Evolutionary conservation across 2,113 vertebrate genomes (phyloP).

Genomic region (Paradoxurus hermaphroditus): DNA sequence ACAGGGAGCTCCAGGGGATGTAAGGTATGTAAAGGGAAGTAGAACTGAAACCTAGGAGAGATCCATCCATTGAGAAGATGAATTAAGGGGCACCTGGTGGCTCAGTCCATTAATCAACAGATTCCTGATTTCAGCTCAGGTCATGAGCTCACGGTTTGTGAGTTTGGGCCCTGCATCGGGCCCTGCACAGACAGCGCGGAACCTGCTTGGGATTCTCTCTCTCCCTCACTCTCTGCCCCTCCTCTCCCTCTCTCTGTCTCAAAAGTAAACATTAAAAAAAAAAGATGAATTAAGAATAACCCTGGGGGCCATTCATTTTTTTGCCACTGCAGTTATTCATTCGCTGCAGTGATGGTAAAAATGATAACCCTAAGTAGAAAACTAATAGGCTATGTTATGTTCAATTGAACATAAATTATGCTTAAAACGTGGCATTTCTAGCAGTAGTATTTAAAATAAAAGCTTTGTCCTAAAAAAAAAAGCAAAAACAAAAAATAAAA

Average conservation of each 20-base stretch:
- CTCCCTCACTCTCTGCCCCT: too few species aligned
- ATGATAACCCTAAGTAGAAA: not conserved
- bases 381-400: not conserved
- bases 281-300: too few species aligned
- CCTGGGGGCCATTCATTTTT: not conserved
- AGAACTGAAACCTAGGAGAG: not conserved
- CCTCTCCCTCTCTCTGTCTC: too few species aligned
- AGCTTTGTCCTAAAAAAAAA: not conserved
- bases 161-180: too few species aligned
- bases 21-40: not conserved
- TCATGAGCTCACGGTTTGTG: too few species aligned
- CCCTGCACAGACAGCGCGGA: too few species aligned
- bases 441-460: not conserved
- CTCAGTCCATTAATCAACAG: too few species aligned
- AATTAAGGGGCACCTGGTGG: not conserved
- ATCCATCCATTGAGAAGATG: not conserved
- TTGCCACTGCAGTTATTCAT: too few species aligned
- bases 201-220: too few species aligned
- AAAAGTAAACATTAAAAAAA: too few species aligned
- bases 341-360: not conserved
- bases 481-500: not conserved
- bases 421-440: not conserved
- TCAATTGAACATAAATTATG: not conserved
- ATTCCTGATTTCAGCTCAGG: too few species aligned
- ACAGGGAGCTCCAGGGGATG: not conserved